Evolutionary conservation across 2,888 invertebrate species (phyloP).

Genomic region (Sinotaia quadrata): DNA sequence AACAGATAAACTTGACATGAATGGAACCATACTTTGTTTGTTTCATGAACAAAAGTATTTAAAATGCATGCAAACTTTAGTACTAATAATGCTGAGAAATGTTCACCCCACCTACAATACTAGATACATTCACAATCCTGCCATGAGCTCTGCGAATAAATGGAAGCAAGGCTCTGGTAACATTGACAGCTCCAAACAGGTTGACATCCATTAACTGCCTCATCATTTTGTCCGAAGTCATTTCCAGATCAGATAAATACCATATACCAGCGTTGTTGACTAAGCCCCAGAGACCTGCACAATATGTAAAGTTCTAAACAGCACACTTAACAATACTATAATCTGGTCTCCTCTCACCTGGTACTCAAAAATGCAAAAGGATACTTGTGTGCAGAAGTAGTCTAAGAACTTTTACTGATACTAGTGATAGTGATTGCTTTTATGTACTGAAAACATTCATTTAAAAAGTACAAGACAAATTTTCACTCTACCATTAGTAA

Average conservation of each 20-base stretch:
- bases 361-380: too few species aligned
- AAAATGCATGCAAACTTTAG: not conserved
- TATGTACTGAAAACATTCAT: too few species aligned
- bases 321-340: not conserved
- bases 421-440: too few species aligned
- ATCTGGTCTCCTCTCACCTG: not conserved
- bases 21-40: not conserved
- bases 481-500: too few species aligned
- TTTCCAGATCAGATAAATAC: conserved; percentile 64
- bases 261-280: conserved; percentile 70
- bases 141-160: conserved; percentile 64
- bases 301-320: too few species aligned
- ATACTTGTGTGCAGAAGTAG: too few species aligned
- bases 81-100: not conserved
- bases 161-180: conserved; percentile 64
- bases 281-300: conserved; percentile 68
- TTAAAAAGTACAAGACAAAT: too few species aligned
- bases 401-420: too few species aligned
- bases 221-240: conserved; percentile 61
- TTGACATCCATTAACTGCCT: conserved; percentile 64
- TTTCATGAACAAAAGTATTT: not conserved
- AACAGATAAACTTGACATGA: too few species aligned
- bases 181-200: conserved; percentile 62
- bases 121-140: conserved; percentile 67
- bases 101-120: conserved; percentile 59